Evolutionary conservation across 1,140 invertebrate species (phyloP), one percentile per base, ranked within the genome.

Genomic region (Streblospio benedicti): DNA sequence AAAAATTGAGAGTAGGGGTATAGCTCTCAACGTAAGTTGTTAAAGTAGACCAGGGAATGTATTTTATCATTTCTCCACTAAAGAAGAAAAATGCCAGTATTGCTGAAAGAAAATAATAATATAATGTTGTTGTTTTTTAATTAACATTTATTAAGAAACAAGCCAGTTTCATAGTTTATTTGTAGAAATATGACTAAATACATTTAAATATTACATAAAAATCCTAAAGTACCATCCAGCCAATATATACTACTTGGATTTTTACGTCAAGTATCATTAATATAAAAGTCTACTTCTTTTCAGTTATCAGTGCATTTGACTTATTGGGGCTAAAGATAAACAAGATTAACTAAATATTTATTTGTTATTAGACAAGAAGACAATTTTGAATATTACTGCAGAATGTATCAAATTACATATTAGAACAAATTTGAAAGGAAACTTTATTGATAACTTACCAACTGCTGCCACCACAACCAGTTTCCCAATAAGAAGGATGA

Each of bases 401-500:
- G n/a, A n/a, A n/a, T n/a, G n/a, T n/a, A n/a, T n/a, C n/a, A n/a
- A n/a, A n/a, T n/a, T n/a, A n/a, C n/a, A n/a, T n/a, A n/a, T n/a
- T n/a, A n/a, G n/a, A n/a, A n/a, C n/a, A n/a, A n/a, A n/a, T n/a
- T n/a, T n/a, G n/a, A n/a, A n/a, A n/a, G n/a, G n/a, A n/a, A n/a
- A n/a, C n/a, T n/a, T n/a, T n/a, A n/a, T n/a, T n/a, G n/a, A 28
- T n/a, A 20, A 62, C 68, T 64, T 68, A 80, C 87, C 85, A 18
- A 88, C 81, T 3, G 81, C 81, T 3, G 85, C 82, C 0, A 90
- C 88, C 25, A 96, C 83, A n/a, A 91, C 76, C 38, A 94, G 60
- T 75, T 93, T 95, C 2, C 90, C 89, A 35, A 96, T 76, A 76
- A 97, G 90, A 61, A 97, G 85, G 2, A 97, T 76, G 70, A 96